Percentiles rank a stretch among this genome's conserved stretches.
Conservation (phyloP, 2,888 invertebrate species). For the Lamellibrachia satsuma region DNA sequence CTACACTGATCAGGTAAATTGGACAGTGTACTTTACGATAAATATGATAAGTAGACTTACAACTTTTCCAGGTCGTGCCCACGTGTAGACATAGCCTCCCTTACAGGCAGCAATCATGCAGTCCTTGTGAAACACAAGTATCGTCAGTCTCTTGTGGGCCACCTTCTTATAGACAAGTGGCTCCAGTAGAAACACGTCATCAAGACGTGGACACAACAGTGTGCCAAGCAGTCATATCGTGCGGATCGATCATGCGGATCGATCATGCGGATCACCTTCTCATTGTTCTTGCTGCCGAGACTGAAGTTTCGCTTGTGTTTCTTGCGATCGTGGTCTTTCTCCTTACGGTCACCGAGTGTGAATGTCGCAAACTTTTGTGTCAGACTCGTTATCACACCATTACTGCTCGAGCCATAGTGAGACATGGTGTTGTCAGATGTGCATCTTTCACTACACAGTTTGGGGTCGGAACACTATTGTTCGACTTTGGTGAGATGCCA, state of each 20-base stretch:
- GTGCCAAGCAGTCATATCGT: slow-evolving; percentile 77
- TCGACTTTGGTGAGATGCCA: slow-evolving; percentile 19
- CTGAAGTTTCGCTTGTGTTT: slow-evolving; percentile 80
- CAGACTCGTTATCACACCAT: slow-evolving; percentile 67
- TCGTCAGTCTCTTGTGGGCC: slow-evolving; percentile 94
- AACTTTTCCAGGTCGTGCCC: slow-evolving; percentile 82
- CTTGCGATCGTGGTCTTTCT: slow-evolving; percentile 56
- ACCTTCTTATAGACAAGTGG: slow-evolving; percentile 97
- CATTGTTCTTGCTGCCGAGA: slow-evolving; percentile 70
- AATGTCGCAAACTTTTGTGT: slow-evolving; percentile 62
- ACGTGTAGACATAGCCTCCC: slow-evolving; percentile 97
- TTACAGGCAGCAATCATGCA: slow-evolving; percentile 96
- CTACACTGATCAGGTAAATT: too few species aligned
- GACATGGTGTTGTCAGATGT: slow-evolving; percentile 75
- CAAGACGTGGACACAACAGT: slow-evolving; percentile 86
- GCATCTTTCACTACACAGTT: slow-evolving; percentile 50
- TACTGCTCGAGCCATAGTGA: slow-evolving; percentile 50
- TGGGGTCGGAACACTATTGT: slow-evolving; percentile 41
- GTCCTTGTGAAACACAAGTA: slow-evolving; percentile 92
- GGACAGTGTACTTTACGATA: too few species aligned
- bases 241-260: too few species aligned
- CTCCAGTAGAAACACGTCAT: slow-evolving; percentile 97
- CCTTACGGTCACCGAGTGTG: slow-evolving; percentile 61
- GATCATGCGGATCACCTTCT: slow-evolving; percentile 51
- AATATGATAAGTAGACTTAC: slow-evolving; percentile 29